Evolutionary conservation across 2,113 vertebrate genomes (phyloP).

Genomic region (Heterotilapia buettikoferi): DNA sequence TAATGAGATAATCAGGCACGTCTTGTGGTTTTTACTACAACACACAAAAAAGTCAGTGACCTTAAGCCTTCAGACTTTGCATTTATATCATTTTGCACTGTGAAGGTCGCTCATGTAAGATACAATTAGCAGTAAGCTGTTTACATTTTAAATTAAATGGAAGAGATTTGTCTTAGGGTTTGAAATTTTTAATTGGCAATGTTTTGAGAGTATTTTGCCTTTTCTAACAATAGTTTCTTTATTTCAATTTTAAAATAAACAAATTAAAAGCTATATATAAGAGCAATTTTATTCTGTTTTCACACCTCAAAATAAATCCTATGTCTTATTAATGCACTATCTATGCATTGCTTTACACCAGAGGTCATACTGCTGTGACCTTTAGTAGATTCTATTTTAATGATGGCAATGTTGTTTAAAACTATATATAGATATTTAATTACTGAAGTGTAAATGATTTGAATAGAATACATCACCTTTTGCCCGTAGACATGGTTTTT

Average conservation of each 20-base stretch:
- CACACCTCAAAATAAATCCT: not conserved
- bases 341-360: not conserved
- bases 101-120: not conserved
- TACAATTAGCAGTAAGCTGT: not conserved
- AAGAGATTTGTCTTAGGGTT: not conserved
- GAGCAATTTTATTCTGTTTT: not conserved
- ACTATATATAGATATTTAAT: not conserved
- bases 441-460: not conserved
- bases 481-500: not conserved
- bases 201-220: not conserved
- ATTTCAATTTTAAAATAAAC: not conserved
- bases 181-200: not conserved
- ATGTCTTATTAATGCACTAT: not conserved
- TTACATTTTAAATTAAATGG: not conserved
- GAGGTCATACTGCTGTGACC: not conserved
- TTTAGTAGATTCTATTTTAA: not conserved
- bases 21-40: not conserved
- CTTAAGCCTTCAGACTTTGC: not conserved
- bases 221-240: not conserved
- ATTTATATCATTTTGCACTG: not conserved
- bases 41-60: not conserved
- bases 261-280: not conserved
- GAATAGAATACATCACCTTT: not conserved
- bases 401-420: not conserved
- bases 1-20: not conserved